Evolutionary conservation across 2,888 invertebrate species (phyloP).

Genomic region (Apamea monoglypha): DNA sequence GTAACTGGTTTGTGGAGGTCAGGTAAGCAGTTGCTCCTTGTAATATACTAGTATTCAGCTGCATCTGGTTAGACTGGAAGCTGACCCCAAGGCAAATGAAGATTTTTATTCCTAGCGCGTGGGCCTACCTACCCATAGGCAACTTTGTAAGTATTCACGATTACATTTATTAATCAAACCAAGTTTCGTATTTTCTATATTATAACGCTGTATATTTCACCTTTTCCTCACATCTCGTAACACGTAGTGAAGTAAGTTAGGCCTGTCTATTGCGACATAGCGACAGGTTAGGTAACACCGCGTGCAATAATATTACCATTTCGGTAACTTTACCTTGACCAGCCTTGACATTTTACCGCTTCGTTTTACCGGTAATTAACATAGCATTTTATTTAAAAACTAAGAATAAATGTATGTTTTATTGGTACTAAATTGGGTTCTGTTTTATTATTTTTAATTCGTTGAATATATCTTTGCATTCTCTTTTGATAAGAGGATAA

Average conservation of each 20-base stretch:
- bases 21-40: too few species aligned
- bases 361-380: conserved; percentile 37
- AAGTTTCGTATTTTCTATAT: too few species aligned
- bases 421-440: background rate
- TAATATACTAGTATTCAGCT: too few species aligned
- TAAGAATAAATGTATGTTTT: background rate
- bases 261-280: background rate
- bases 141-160: too few species aligned
- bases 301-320: conserved; percentile 34
- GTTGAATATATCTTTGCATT: background rate
- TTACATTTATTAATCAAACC: too few species aligned
- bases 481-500: background rate
- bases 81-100: too few species aligned
- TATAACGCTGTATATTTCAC: background rate
- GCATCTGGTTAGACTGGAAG: too few species aligned
- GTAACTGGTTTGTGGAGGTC: too few species aligned
- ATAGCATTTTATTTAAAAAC: conserved; percentile 1
- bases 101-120: too few species aligned
- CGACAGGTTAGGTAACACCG: conserved; percentile 18
- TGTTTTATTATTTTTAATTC: background rate
- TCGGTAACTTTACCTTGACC: conserved; percentile 46
- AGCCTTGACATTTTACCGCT: conserved; percentile 52
- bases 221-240: conserved; percentile 22
- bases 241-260: conserved; percentile 9
- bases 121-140: too few species aligned